phyloP scores from a whole-genome alignment of 2,113 vertebrate genomes.

The Cyprinodon brontotheroides region DNA sequence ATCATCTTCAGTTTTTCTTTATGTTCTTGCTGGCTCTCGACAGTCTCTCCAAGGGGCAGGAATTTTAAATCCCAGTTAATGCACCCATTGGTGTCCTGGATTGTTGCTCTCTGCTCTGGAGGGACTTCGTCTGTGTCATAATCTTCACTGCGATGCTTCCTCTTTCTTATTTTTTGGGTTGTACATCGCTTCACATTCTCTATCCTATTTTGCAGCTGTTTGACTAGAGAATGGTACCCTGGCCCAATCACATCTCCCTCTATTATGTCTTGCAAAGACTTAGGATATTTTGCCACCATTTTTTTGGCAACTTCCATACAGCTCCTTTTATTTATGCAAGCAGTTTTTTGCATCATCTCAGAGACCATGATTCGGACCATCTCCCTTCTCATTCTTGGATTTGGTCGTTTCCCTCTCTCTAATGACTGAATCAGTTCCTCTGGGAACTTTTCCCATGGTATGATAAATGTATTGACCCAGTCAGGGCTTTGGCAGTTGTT shows the following conservation, averaged over 20 bases:
- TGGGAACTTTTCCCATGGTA: conserved; percentile 47
- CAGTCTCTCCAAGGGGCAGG: neutral
- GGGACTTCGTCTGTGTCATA: neutral
- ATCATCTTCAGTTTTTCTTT: neutral
- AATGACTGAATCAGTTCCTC: conserved; percentile 43
- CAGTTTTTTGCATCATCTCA: conserved; percentile 1
- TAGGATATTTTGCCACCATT: conserved; percentile 4
- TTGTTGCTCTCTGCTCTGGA: conserved; percentile 1
- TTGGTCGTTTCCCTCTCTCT: conserved; percentile 24
- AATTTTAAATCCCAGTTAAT: neutral
- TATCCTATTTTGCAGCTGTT: neutral
- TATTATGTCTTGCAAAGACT: neutral
- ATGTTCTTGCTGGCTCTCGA: neutral
- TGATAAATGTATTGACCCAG: conserved; percentile 37
- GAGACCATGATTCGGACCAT: conserved; percentile 17
- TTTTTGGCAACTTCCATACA: neutral
- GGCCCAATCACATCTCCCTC: neutral
- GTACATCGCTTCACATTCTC: conserved; percentile 5
- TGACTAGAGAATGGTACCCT: neutral
- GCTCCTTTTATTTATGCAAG: neutral
- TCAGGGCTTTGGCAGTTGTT: conserved; percentile 6
- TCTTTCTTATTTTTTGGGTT: conserved; percentile 5
- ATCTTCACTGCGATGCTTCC: neutral
- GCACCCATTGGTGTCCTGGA: conserved; percentile 1
- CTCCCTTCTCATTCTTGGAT: conserved; percentile 12